phyloP scores from a whole-genome alignment of 2,797 vertebrate species.

The Fratercula arctica region DNA sequence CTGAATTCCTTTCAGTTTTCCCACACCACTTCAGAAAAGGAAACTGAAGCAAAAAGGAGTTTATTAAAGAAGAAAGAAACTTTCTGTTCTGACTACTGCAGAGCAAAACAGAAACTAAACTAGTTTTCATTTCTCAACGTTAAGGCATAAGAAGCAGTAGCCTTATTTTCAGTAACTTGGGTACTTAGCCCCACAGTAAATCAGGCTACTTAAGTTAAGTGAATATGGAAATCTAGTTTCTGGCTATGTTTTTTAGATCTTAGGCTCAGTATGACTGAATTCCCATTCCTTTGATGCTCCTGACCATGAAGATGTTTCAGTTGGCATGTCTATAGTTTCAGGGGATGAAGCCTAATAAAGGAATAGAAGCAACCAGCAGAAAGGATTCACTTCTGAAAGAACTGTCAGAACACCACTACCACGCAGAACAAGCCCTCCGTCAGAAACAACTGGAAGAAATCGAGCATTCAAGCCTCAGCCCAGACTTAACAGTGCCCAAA shows the following conservation, averaged over 20 bases:
- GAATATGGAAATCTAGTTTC: not conserved
- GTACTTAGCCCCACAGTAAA: not conserved
- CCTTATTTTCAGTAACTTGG: not conserved
- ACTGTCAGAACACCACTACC: not conserved
- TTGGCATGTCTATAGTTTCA: not conserved
- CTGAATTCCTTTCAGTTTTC: not conserved
- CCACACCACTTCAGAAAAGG: not conserved
- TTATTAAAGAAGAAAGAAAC: not conserved
- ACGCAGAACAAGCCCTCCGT: not conserved
- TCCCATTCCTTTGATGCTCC: not conserved
- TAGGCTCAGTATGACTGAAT: accelerated
- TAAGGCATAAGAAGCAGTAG: not conserved
- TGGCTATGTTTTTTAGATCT: not conserved
- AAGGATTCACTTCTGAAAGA: slow-evolving; percentile 6
- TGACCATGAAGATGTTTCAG: not conserved
- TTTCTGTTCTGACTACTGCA: not conserved
- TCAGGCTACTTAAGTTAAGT: not conserved
- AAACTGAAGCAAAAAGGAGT: not conserved
- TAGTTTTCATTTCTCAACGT: not conserved
- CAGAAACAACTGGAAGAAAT: slow-evolving; percentile 43
- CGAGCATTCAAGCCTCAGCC: not conserved
- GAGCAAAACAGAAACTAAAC: not conserved
- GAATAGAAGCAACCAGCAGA: not conserved
- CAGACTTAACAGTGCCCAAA: not conserved
- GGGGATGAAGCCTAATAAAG: not conserved